Evolutionary conservation across 2,888 invertebrate genomes (phyloP).

Genomic region (Scaeva pyrastri): DNA sequence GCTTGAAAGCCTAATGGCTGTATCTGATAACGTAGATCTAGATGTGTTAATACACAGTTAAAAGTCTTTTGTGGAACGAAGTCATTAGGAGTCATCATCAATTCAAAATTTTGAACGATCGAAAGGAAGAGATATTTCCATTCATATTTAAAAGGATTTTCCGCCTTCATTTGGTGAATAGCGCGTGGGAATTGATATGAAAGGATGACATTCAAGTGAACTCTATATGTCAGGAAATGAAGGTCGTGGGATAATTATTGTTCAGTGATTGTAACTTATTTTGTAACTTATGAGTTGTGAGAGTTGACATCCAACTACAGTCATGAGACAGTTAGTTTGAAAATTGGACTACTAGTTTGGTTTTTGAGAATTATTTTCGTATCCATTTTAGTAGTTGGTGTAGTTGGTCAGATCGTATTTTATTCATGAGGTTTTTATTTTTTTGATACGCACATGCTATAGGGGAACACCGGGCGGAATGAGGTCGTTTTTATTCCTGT

Average conservation of each 20-base stretch:
- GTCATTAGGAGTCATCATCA: constrained; percentile 65
- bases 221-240: constrained; percentile 44
- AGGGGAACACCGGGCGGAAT: too few relatives aligned
- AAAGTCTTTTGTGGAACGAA: constrained; percentile 54
- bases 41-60: constrained; percentile 49
- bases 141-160: background rate
- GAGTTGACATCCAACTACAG: background rate
- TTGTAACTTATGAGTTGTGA: background rate
- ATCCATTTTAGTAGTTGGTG: too few relatives aligned
- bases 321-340: background rate
- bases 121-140: background rate
- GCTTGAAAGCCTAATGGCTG: constrained; percentile 46
- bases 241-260: constrained; percentile 65
- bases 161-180: background rate
- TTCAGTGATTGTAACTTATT: constrained; percentile 1
- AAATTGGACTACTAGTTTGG: too few relatives aligned
- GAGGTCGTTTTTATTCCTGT: too few relatives aligned
- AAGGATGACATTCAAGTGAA: constrained; percentile 14
- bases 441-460: too few relatives aligned
- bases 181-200: constrained; percentile 54
- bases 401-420: too few relatives aligned
- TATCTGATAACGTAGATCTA: constrained; percentile 50
- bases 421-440: too few relatives aligned
- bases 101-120: constrained; percentile 53
- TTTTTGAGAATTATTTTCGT: too few relatives aligned